Base-by-base conservation (phyloP, 2,888 invertebrate genomes). In the Drosophila acutilabella region DNA sequence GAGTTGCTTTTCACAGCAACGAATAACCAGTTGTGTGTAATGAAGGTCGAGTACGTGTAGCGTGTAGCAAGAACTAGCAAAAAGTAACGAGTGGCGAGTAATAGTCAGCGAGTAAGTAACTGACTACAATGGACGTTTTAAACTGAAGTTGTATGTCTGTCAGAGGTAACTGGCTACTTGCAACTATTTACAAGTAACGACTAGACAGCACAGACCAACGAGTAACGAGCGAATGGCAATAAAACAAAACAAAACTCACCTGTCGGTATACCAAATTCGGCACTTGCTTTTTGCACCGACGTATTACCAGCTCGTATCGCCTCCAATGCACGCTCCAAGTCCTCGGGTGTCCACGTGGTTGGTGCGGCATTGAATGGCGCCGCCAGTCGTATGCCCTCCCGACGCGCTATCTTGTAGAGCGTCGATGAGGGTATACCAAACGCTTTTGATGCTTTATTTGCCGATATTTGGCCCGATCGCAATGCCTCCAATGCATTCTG, bases 321-420 rank as follows among this genome's bases (percentile, higher is more conserved):
- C 90, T 96, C 96, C 60, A 97, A 94, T 71, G 97, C 97, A 80
- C 96, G 95, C 92, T 95, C 95, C 81, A 97, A 93, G 93, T 97
- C 97, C 76, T 96, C 96, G 38, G 96, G 96, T 14, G 96, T 95
- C 97, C 97, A 97, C 50, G 95, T 95, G 26, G 97, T 97, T 38
- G 97, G 97, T 74, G 97, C 97, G 54, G 97, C 97, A 93, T 97
- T 97, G 93, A 97, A 97, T 4, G 97, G 97, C 67, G 97, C 97
- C 51, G 97, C 96, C 89, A 97, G 93, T 58, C 97, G 95, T 91
- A 97, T 97, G 79, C 97, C 97, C 93, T 97, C 97, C 86, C 97
- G 95, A 74, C 97, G 94, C 33, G 97, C 97, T 88, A 97, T 97
- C 94, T 97, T 97, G 93, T 97, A 97, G 89, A 97, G 93, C 16